Conservation (phyloP, 2,888 invertebrate species). For the Cabera pusaria region DNA sequence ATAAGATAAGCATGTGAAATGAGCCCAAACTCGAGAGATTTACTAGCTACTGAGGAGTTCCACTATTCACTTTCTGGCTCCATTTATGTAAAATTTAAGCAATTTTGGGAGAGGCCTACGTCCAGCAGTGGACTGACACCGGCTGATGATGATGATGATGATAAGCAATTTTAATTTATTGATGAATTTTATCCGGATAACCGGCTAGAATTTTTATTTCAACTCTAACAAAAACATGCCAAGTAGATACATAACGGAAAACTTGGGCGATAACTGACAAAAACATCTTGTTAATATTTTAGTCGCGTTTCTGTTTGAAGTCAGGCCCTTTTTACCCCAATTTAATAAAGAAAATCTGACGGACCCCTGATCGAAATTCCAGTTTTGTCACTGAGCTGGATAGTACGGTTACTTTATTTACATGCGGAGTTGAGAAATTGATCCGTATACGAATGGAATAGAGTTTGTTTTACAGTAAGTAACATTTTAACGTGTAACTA, state of each 20-base stretch:
- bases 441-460: conserved; percentile 23
- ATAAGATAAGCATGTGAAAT: too few species aligned
- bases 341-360: conserved; percentile 43
- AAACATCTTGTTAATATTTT: conserved; percentile 41
- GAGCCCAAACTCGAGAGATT: too few species aligned
- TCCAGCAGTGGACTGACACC: too few species aligned
- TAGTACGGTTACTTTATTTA: conserved; percentile 34
- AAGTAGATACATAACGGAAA: conserved; percentile 23
- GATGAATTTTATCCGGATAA: too few species aligned
- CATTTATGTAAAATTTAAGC: too few species aligned
- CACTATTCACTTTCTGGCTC: too few species aligned
- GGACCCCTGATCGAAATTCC: conserved; percentile 44
- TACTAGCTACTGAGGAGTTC: too few species aligned
- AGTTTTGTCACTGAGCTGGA: conserved; percentile 42
- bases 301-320: conserved; percentile 32
- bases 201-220: conserved; percentile 4
- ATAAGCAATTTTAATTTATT: too few species aligned
- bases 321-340: conserved; percentile 34
- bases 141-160: too few species aligned
- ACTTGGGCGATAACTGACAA: conserved; percentile 27
- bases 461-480: conserved; percentile 31
- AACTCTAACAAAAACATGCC: conserved; percentile 9
- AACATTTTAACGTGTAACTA: too few species aligned
- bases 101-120: too few species aligned
- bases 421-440: conserved; percentile 26